phyloP scores from a whole-genome alignment of 2,888 invertebrate species.

The Cordilura impudica region DNA sequence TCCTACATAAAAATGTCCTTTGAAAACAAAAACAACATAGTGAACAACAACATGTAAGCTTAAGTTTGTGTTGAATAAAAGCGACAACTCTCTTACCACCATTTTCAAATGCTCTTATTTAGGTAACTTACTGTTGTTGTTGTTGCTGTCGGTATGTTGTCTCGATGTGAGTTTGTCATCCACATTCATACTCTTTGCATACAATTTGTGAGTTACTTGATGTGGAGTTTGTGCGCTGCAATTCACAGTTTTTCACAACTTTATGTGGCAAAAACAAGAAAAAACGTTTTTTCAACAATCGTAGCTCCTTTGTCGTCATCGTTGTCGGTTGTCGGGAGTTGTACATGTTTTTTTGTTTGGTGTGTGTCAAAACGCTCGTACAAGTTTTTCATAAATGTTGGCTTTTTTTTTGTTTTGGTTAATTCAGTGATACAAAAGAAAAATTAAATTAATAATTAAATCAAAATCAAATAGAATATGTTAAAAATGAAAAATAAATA shows the following conservation, averaged over 20 bases:
- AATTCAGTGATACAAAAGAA: slow-evolving; percentile 38
- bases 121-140: slow-evolving; percentile 18
- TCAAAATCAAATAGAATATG: background rate
- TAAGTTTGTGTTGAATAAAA: background rate
- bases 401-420: slow-evolving; percentile 28
- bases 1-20: slow-evolving; percentile 48
- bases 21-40: background rate
- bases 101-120: slow-evolving; percentile 38
- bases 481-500: background rate
- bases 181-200: slow-evolving; percentile 37
- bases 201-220: slow-evolving; percentile 24
- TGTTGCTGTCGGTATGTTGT: background rate
- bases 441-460: background rate
- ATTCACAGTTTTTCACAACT: slow-evolving; percentile 42
- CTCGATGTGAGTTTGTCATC: background rate
- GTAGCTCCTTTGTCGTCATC: slow-evolving; percentile 62
- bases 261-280: slow-evolving; percentile 35
- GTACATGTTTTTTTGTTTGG: slow-evolving; percentile 1
- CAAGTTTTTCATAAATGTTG: slow-evolving; percentile 56
- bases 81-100: slow-evolving; percentile 37
- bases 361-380: slow-evolving; percentile 41
- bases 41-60: background rate
- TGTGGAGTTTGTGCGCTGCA: slow-evolving; percentile 57
- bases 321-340: slow-evolving; percentile 56
- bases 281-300: slow-evolving; percentile 56